phyloP scores from a whole-genome alignment of 2,888 invertebrate genomes.

The Andrena flavipes region DNA sequence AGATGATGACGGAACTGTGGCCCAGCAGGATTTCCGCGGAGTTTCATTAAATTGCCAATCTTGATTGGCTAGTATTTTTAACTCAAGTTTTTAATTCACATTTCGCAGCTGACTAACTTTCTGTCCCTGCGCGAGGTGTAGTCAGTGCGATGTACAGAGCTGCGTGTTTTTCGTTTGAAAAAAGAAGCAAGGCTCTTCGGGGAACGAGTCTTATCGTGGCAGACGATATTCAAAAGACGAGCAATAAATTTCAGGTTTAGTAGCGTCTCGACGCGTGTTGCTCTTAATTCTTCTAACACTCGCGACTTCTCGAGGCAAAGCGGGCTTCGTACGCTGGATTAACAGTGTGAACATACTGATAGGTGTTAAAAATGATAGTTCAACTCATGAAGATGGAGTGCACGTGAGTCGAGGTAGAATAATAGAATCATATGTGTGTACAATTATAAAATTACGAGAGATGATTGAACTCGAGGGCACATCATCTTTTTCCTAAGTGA shows the following conservation, averaged over 20 bases:
- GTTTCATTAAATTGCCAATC: background rate
- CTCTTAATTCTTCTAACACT: background rate
- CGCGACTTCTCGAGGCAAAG: background rate
- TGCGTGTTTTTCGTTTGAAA: background rate
- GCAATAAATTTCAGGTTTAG: constrained; percentile 43
- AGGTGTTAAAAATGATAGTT: no score
- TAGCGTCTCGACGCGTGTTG: constrained; percentile 13
- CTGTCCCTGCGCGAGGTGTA: background rate
- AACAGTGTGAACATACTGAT: background rate
- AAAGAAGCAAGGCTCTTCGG: constrained; percentile 13
- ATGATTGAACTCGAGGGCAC: no score
- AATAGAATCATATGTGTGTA: no score
- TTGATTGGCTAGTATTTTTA: background rate
- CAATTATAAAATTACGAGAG: no score
- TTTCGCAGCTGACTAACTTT: no score
- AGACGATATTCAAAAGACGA: constrained; percentile 17
- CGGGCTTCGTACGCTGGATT: background rate
- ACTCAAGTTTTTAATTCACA: background rate
- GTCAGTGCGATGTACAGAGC: background rate
- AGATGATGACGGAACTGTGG: background rate
- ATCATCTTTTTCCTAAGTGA: no score
- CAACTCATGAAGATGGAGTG: background rate
- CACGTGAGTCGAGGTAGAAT: no score
- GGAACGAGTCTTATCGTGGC: constrained; percentile 35
- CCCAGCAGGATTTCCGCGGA: background rate